A percentile compares a stretch with the other conserved stretches of the same genome.
phyloP scores from a whole-genome alignment of 2,797 vertebrate species.

The Odontamblyopus lacepedii region DNA sequence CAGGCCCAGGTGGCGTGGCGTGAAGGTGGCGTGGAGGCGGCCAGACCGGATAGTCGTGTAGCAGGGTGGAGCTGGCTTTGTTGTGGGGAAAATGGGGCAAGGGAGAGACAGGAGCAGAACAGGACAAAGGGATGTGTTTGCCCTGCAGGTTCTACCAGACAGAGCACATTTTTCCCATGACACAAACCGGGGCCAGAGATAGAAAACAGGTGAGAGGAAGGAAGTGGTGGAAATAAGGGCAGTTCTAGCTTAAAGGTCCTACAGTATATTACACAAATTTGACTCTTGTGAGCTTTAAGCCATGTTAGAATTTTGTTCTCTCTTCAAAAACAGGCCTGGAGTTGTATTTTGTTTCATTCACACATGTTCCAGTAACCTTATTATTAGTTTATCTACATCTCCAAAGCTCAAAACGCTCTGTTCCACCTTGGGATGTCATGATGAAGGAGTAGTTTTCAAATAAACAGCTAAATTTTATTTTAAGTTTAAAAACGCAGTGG shows the following conservation, averaged over 20 bases:
- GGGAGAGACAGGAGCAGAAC: slow-evolving; percentile 46
- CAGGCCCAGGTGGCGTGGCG: slow-evolving; percentile 18
- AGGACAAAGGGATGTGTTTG: slow-evolving; percentile 42
- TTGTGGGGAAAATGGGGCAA: slow-evolving; percentile 54
- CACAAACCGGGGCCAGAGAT: neutral
- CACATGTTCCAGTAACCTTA: too few relatives aligned
- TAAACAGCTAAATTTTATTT: too few relatives aligned
- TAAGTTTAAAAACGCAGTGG: too few relatives aligned
- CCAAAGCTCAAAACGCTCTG: too few relatives aligned
- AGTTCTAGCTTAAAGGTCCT: neutral
- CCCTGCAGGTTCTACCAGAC: slow-evolving; percentile 56
- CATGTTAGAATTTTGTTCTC: too few relatives aligned
- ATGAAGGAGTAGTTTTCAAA: too few relatives aligned
- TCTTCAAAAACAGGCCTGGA: too few relatives aligned
- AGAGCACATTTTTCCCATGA: slow-evolving; percentile 59
- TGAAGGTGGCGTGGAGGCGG: slow-evolving; percentile 29
- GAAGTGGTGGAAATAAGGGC: neutral
- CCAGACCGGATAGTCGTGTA: slow-evolving; percentile 55
- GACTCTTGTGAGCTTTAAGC: too few relatives aligned
- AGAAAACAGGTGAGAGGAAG: neutral
- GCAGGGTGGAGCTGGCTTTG: slow-evolving; percentile 52
- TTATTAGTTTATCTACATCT: too few relatives aligned
- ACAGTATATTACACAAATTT: too few relatives aligned
- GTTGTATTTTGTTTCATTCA: too few relatives aligned
- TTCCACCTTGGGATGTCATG: too few relatives aligned